phyloP scores from a whole-genome alignment of 2,888 invertebrate species.

The Meiosimyza decipiens region DNA sequence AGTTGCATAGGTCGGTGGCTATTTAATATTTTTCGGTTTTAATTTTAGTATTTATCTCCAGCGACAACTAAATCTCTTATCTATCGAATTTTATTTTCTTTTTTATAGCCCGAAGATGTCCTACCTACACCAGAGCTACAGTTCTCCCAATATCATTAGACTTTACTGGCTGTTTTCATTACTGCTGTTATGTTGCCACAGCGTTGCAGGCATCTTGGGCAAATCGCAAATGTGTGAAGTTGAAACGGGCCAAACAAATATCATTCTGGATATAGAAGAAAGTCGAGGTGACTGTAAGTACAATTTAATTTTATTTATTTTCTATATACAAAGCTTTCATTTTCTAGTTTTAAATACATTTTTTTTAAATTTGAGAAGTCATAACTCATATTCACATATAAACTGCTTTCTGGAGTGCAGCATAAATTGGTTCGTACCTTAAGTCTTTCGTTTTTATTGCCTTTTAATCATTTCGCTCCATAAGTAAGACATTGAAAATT shows the following conservation, averaged over 20 bases:
- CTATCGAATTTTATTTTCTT: background rate
- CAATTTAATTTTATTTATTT: background rate
- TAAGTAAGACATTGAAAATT: background rate
- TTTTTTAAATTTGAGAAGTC: slow-evolving; percentile 2
- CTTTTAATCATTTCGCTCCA: background rate
- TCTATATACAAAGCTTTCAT: background rate
- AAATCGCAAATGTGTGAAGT: slow-evolving; percentile 77
- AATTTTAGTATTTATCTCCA: no score
- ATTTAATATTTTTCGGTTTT: no score
- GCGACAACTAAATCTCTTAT: background rate
- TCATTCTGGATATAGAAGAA: slow-evolving; percentile 91
- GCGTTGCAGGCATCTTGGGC: slow-evolving; percentile 58
- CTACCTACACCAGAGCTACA: background rate
- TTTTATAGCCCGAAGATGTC: slow-evolving; percentile 14
- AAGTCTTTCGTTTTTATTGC: slow-evolving; percentile 21
- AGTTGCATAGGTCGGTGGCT: no score
- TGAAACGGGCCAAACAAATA: slow-evolving; percentile 87
- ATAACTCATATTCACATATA: background rate
- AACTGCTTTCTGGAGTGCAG: background rate
- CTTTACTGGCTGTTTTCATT: slow-evolving; percentile 46
- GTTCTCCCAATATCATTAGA: slow-evolving; percentile 40
- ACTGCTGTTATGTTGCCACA: slow-evolving; percentile 48
- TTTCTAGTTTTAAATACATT: background rate
- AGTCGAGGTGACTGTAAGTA: slow-evolving; percentile 87
- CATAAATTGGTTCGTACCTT: slow-evolving; percentile 10